Evolutionary conservation across 2,113 vertebrate genomes (phyloP), one percentile per base, ranked within the genome.

Genomic region (Lasiurus cinereus): DNA sequence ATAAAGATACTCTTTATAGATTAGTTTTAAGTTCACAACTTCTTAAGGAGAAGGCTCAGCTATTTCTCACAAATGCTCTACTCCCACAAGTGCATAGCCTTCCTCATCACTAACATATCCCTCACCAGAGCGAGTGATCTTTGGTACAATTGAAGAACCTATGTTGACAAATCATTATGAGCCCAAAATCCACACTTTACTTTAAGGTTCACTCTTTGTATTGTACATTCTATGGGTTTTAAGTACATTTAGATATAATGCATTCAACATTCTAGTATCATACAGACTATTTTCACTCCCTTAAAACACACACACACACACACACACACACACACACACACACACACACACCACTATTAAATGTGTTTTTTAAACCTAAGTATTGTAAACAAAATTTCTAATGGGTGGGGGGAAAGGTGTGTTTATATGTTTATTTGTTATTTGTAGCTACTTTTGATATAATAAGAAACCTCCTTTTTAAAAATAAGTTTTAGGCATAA

Each of bases 381-480:
- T 64, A 82, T 94, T 94, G 78, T 59, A 52, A 87, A 72, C 19
- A 78, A 69, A 48, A 83, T 43, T 62, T 93, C 46, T 73, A 54
- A 88, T 62, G 50, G 3, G 19, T 1, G 29, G 13, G 50, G n/a
- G 36, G 29, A 39, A 89, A 74, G 72, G 31, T 56, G n/a, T 67
- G 29, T 52, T 64, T 90, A 16, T 39, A 70, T 59, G 24, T 19
- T 27, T 36, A 29, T 50, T 56, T 76, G 19, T 79, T 82, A 43
- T 82, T 85, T 94, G 36, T 56, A 84, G 4, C n/a, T 90, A 66
- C 43, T 83, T 33, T 88, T 94, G 21, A 82, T 46, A 83, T 36
- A 70, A 50, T 6, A 76, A 66, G 9, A 79, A 73, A 78, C 8
- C 56, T 94, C 94, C 48, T 46, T 33, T 83, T 52, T 83, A 54